Conservation (phyloP, 2,888 invertebrate genomes). For the Drosophila lacicola region DNA sequence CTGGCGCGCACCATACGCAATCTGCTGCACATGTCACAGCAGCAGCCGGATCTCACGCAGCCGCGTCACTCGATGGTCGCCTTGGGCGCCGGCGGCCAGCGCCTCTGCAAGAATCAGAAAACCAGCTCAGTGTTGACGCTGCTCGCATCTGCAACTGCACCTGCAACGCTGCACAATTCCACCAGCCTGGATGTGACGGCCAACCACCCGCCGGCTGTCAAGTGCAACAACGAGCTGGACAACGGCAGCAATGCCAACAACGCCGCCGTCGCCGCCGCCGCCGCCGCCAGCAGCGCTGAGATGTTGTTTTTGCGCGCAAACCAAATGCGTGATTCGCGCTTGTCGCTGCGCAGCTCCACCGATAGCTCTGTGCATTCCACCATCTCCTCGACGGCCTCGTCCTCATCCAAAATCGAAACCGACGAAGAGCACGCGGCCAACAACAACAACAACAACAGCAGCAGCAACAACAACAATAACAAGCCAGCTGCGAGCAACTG, state of each 20-base stretch:
- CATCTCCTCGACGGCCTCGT: slow-evolving; percentile 82
- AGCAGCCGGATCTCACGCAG: slow-evolving; percentile 86
- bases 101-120: slow-evolving; percentile 59
- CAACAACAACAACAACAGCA: slow-evolving; percentile 21
- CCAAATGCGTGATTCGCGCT: slow-evolving; percentile 84
- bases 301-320: slow-evolving; percentile 83
- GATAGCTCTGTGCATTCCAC: slow-evolving; percentile 85
- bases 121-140: slow-evolving; percentile 61
- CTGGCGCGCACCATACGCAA: slow-evolving; percentile 89
- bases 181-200: slow-evolving; percentile 52
- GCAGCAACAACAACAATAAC: slow-evolving; percentile 36
- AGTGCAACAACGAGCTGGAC: background rate
- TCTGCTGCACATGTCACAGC: slow-evolving; percentile 87
- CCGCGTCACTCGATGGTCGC: slow-evolving; percentile 55
- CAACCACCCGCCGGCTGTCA: slow-evolving; percentile 10
- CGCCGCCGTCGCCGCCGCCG: slow-evolving; percentile 10
- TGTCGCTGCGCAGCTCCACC: slow-evolving; percentile 84
- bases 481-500: slow-evolving; percentile 35
- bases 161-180: slow-evolving; percentile 65
- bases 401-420: slow-evolving; percentile 83
- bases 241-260: slow-evolving; percentile 5
- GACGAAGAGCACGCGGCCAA: slow-evolving; percentile 77
- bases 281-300: slow-evolving; percentile 66
- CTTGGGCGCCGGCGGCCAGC: slow-evolving; percentile 47
- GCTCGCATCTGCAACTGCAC: slow-evolving; percentile 9